Evolutionary conservation across 2,113 vertebrate species (phyloP).

Genomic region (Phalacrocorax pelagicus): DNA sequence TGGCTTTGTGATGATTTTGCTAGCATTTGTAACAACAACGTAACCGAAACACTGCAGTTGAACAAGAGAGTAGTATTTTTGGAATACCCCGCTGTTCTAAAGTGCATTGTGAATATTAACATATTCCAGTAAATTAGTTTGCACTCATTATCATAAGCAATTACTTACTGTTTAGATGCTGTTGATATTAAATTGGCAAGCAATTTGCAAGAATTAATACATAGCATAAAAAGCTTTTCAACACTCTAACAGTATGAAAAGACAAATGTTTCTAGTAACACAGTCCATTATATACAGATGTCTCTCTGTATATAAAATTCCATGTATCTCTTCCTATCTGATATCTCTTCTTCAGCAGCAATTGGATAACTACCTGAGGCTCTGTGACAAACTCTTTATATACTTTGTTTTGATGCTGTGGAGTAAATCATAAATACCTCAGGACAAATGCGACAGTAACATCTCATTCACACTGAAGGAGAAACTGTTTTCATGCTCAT

Average conservation of each 20-base stretch:
- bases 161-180: constrained; percentile 84
- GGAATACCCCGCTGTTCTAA: constrained; percentile 72
- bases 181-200: constrained; percentile 77
- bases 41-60: constrained; percentile 66
- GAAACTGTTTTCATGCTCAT: constrained; percentile 28
- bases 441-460: not conserved
- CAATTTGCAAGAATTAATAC: constrained; percentile 82
- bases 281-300: not conserved
- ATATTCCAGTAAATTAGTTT: constrained; percentile 86
- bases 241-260: constrained; percentile 48
- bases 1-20: constrained; percentile 69
- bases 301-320: not conserved
- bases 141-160: constrained; percentile 85
- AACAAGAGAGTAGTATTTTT: constrained; percentile 73
- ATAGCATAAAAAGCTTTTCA: constrained; percentile 60
- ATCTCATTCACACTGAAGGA: not conserved
- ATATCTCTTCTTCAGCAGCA: not conserved
- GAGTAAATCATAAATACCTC: constrained; percentile 18
- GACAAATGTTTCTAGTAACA: constrained; percentile 32
- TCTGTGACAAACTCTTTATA: constrained; percentile 28
- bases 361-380: not conserved
- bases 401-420: not conserved
- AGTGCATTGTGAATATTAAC: constrained; percentile 80
- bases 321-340: not conserved
- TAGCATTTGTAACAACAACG: constrained; percentile 54